Percentiles rank a stretch among this genome's conserved stretches.
These are phyloP conservation scores for Tor tambroides DNA, from an alignment of 2,113 vertebrate genomes.

Conservation along the genomic window DNA sequence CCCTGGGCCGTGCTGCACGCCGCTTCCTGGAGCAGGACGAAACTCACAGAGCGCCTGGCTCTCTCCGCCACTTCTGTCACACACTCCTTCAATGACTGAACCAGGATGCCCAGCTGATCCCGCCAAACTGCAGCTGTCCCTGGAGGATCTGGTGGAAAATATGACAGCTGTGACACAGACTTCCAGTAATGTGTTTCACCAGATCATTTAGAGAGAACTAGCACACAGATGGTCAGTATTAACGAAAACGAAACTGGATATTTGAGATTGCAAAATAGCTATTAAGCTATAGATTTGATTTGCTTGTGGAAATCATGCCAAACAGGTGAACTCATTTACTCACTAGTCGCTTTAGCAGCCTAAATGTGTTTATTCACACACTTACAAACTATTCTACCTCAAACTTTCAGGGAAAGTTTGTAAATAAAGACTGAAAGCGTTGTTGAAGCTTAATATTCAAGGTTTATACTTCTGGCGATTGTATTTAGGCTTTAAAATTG, in stretches of 20 bases:
- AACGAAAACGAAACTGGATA: not conserved
- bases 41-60: slow-evolving; percentile 90
- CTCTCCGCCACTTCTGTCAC: slow-evolving; percentile 89
- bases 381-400: no score
- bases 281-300: not conserved
- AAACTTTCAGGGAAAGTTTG: no score
- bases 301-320: no score
- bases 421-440: no score
- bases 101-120: slow-evolving; percentile 86
- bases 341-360: no score
- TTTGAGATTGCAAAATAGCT: not conserved
- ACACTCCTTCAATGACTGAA: slow-evolving; percentile 88
- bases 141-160: not conserved
- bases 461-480: no score
- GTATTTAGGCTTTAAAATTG: no score
- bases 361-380: no score
- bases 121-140: slow-evolving; percentile 84
- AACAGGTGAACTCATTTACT: no score
- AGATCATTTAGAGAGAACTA: not conserved
- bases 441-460: no score
- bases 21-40: slow-evolving; percentile 94
- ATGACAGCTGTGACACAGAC: not conserved
- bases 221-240: not conserved
- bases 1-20: slow-evolving; percentile 90
- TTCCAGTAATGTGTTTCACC: not conserved